These are phyloP conservation scores for Lemur catta DNA, from an alignment of 2,797 vertebrate species.

Conservation along the genomic window DNA sequence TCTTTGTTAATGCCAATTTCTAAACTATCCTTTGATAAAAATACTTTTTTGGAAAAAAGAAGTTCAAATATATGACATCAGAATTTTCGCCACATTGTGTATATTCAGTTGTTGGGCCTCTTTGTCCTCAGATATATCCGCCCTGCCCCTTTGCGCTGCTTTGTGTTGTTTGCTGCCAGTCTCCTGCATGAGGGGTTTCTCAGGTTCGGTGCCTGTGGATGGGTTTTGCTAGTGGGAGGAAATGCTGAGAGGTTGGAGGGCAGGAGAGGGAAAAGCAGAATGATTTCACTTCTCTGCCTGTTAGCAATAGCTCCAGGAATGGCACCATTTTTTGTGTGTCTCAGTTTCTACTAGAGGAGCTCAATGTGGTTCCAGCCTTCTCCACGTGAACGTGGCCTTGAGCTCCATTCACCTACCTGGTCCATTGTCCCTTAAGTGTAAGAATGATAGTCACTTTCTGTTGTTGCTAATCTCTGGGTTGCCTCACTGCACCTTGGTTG, in stretches of 20 bases:
- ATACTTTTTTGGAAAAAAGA: background rate
- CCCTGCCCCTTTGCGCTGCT: rapidly evolving
- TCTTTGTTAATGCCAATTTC: background rate
- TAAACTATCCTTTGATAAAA: background rate
- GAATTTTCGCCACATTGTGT: background rate
- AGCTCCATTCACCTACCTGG: background rate
- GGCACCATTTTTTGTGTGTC: background rate
- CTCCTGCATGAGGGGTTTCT: background rate
- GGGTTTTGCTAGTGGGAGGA: background rate
- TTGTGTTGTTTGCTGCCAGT: background rate
- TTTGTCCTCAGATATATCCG: background rate
- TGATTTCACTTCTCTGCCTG: background rate
- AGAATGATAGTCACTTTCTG: background rate
- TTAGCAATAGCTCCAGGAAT: background rate
- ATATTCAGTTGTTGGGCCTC: background rate
- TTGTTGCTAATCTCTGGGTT: background rate
- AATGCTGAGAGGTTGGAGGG: background rate
- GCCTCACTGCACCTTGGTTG: background rate
- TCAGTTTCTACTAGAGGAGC: background rate
- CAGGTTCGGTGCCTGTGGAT: background rate
- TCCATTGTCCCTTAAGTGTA: background rate
- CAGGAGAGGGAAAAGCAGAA: background rate
- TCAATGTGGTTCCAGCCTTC: background rate
- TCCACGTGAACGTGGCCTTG: background rate
- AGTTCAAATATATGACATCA: background rate